Base-by-base conservation (phyloP, 2,888 invertebrate genomes). In the Nysson spinosus region DNA sequence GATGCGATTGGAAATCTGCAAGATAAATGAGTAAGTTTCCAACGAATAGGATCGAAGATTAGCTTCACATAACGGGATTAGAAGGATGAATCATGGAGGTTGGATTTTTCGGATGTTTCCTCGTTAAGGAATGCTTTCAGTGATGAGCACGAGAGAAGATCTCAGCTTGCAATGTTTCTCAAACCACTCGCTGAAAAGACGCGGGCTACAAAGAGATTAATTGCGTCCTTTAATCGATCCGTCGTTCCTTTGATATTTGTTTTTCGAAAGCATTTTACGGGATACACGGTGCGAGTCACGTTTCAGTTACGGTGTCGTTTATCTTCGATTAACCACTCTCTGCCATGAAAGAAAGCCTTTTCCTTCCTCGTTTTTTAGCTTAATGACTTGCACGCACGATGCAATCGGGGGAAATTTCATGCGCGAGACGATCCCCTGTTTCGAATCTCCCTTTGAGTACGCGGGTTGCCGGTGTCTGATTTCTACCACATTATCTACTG, bases 231-330 rank as follows among this genome's bases (percentile, higher is more conserved):
- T 61, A 63, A 62, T 55, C 61, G 75, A 61, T 57, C 51, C 50
- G 52, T 54, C 57, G 66, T 34, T 50, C 44, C 62, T 58, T 68
- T 55, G 58, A 63, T 71, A 65, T 69, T 72, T 69, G 69, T 75
- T 75, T 75, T 69, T 62, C 55, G 52, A 20, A 61, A 50, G 55
- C 51, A 52, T 42, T n/a, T 58, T 57, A 39, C 39, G 49, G 69
- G 70, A 49, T 49, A 57, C 49, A 50, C 60, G 72, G 70, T 69
- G n/a, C n/a, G 69, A 75, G 75, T 75, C 75, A 72, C 63, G 69
- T 72, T 72, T 75, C 72, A 75, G 75, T 75, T 75, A 75, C 72
- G 43, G 30, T 28, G 34, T 46, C 63, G 72, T 75, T 75, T 66
- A 72, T 63, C 72, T 58, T 50, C 69, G 75, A 75, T 74, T 66